phyloP scores from a whole-genome alignment of 2,888 invertebrate species.

The Drosophila meridiana region DNA sequence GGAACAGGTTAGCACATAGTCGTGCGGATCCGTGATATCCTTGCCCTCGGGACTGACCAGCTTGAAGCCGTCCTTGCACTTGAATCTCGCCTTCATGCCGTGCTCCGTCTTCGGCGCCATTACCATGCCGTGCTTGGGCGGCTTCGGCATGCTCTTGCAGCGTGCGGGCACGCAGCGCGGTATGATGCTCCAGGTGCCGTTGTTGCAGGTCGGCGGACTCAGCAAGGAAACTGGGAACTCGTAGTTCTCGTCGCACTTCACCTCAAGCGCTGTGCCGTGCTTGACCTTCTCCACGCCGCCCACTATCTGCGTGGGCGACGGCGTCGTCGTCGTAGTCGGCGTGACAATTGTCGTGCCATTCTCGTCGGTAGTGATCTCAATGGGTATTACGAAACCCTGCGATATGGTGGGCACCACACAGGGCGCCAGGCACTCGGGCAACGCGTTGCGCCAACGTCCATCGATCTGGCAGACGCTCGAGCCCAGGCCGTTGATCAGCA shows the following conservation, averaged over 20 bases:
- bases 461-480: constrained; percentile 97
- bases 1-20: constrained; percentile 93
- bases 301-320: constrained; percentile 60
- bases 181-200: constrained; percentile 98
- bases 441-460: constrained; percentile 96
- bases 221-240: constrained; percentile 92
- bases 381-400: constrained; percentile 90
- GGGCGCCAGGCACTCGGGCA: constrained; percentile 96
- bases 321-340: constrained; percentile 83
- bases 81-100: constrained; percentile 96
- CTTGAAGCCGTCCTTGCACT: constrained; percentile 96
- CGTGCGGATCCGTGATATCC: constrained; percentile 84
- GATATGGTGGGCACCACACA: constrained; percentile 96
- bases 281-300: constrained; percentile 86
- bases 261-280: constrained; percentile 90
- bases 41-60: constrained; percentile 89
- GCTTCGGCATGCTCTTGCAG: constrained; percentile 92
- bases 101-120: constrained; percentile 99
- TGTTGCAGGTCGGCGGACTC: constrained; percentile 93
- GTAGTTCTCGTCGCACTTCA: constrained; percentile 93
- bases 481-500: constrained; percentile 94
- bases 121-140: constrained; percentile 97
- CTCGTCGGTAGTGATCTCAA: constrained; percentile 84
- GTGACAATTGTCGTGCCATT: constrained; percentile 82
- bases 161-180: constrained; percentile 93